phyloP scores from a whole-genome alignment of 2,888 invertebrate species.

The Pardosa pseudoannulata region DNA sequence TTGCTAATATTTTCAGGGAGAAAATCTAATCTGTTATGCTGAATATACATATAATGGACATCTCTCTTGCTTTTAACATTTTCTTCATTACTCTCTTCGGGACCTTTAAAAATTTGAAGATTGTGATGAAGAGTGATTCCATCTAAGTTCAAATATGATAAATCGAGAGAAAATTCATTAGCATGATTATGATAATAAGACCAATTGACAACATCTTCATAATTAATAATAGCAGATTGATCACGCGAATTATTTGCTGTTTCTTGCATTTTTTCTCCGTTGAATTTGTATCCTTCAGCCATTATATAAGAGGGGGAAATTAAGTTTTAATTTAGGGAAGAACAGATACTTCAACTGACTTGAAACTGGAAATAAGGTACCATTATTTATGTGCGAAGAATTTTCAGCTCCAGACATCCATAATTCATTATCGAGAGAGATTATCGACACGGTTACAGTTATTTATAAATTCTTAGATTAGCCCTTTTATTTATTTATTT shows the following conservation, averaged over 20 bases:
- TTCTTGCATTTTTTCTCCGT: background rate
- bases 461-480: too few relatives aligned
- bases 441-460: too few relatives aligned
- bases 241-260: background rate
- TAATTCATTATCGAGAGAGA: slow-evolving; percentile 29
- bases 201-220: slow-evolving; percentile 38
- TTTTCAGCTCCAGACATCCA: background rate
- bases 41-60: slow-evolving; percentile 80
- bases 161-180: slow-evolving; percentile 80
- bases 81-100: slow-evolving; percentile 81
- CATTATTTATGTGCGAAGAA: slow-evolving; percentile 6
- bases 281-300: slow-evolving; percentile 48
- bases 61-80: slow-evolving; percentile 81
- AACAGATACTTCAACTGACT: slow-evolving; percentile 7
- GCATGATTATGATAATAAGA: slow-evolving; percentile 42
- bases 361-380: slow-evolving; percentile 22
- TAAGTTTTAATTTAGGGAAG: background rate
- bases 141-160: slow-evolving; percentile 82
- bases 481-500: too few relatives aligned
- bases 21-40: slow-evolving; percentile 77
- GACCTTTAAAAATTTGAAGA: slow-evolving; percentile 78
- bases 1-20: slow-evolving; percentile 76
- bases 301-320: background rate
- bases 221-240: background rate
- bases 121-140: slow-evolving; percentile 82